phyloP scores from a whole-genome alignment of 2,113 vertebrate genomes.

The Paraplagusia blochii region DNA sequence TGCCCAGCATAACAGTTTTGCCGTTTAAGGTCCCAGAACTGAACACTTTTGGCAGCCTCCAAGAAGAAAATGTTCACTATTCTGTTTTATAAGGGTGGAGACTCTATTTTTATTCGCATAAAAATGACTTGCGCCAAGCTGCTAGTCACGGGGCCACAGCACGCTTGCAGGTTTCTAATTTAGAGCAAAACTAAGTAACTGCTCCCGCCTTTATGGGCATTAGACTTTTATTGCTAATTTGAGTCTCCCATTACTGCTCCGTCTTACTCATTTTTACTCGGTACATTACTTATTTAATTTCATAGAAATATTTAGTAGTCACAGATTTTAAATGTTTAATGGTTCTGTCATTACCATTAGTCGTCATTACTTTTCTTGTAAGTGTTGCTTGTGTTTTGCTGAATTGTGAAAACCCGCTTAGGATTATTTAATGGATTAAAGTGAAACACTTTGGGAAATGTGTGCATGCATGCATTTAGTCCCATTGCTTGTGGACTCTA shows the following conservation, averaged over 20 bases:
- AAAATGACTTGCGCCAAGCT: slow-evolving; percentile 50
- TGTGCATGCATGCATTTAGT: background rate
- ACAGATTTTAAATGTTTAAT: slow-evolving; percentile 7
- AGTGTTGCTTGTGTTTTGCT: background rate
- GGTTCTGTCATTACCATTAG: background rate
- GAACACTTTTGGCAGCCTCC: slow-evolving; percentile 47
- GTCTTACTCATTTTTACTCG: background rate
- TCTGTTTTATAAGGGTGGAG: slow-evolving; percentile 64
- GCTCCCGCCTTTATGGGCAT: slow-evolving; percentile 49
- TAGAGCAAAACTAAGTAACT: slow-evolving; percentile 41
- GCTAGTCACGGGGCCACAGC: slow-evolving; percentile 34
- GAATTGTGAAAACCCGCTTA: background rate
- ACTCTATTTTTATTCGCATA: slow-evolving; percentile 59
- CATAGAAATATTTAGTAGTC: background rate
- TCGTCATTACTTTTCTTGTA: background rate
- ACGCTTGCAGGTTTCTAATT: slow-evolving; percentile 47
- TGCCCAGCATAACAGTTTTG: slow-evolving; percentile 59
- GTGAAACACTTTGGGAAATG: background rate
- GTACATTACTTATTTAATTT: slow-evolving; percentile 4
- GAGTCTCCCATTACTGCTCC: slow-evolving; percentile 19
- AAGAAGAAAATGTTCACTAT: slow-evolving; percentile 59
- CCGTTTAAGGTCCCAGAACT: slow-evolving; percentile 48
- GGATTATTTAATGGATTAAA: slow-evolving; percentile 1
- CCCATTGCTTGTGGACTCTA: background rate
- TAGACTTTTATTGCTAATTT: slow-evolving; percentile 35